phyloP scores from a whole-genome alignment of 2,797 vertebrate genomes.

The Onychomys arenicola region DNA sequence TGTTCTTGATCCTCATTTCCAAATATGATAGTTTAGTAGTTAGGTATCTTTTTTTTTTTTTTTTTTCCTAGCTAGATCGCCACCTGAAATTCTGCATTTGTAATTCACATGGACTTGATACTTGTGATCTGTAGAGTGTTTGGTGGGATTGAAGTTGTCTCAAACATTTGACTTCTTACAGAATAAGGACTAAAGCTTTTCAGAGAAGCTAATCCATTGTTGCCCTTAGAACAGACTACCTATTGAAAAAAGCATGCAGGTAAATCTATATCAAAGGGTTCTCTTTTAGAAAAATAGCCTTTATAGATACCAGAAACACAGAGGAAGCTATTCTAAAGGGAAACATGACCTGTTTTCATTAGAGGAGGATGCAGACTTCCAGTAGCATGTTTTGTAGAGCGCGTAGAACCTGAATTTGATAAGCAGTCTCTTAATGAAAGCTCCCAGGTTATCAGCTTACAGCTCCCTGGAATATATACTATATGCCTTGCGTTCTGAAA shows the following conservation, averaged over 20 bases:
- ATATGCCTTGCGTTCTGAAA: neutral
- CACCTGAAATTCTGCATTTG: neutral
- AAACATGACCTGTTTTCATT: neutral
- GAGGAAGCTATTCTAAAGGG: neutral
- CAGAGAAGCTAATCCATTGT: neutral
- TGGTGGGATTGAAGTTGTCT: neutral
- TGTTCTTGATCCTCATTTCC: neutral
- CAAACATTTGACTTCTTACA: neutral
- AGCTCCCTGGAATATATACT: neutral
- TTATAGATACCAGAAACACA: neutral
- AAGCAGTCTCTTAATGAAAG: neutral
- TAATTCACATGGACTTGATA: neutral
- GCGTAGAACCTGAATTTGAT: neutral
- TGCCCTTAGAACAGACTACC: neutral
- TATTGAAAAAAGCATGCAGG: neutral
- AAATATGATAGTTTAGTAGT: neutral
- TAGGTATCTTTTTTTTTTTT: neutral
- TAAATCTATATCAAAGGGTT: neutral
- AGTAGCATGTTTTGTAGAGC: neutral
- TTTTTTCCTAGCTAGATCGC: neutral
- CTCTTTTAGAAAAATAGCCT: conserved; percentile 39
- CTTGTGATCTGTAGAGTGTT: neutral
- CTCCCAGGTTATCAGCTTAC: neutral
- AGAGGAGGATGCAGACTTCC: neutral
- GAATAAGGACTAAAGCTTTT: neutral